Evolutionary conservation across 2,888 invertebrate genomes (phyloP), one percentile per base, ranked within the genome.

Genomic region (Nesidiocoris tenuis): DNA sequence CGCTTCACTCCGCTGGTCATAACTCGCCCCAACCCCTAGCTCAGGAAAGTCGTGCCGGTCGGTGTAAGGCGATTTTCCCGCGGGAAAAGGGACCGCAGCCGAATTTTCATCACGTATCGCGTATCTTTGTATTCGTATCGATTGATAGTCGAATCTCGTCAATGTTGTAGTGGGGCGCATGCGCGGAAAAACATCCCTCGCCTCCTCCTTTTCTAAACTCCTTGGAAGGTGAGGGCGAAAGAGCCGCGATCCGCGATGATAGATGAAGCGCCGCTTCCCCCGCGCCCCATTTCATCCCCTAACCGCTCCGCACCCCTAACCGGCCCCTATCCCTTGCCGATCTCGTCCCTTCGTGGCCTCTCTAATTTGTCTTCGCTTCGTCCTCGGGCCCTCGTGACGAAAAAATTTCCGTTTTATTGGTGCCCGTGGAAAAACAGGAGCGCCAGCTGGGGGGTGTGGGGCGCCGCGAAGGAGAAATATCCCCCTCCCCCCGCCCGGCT

Each of bases 361-460:
- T 19, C 59, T 59, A 59, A 59, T 59, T 59, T 59, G 19, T 59
- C 59, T 59, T 59, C 59, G n/a, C 59, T 59, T 59, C 39, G 39
- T 39, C 39, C 39, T 39, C 39, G 39, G 39, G 39, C 39, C 5
- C 59, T 59, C 19, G 59, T 59, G 59, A 59, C 59, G 59, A 59
- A 59, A 59, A 39, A 59, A 18, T 59, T 59, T 59, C 19, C 59
- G 59, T 59, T 59, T 59, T 59, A 59, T 59, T 59, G 59, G 59
- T 19, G 59, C 17, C n/a, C 9, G 3, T 39, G 39, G 39, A 39
- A 39, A 39, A 39, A 39, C 39, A 39, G 39, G 39, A 39, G 39
- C 39, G 39, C 39, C 39, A 12, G 39, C 39, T 39, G 39, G 39
- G 12, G 12, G 5, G 39, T 3, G 3, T 39, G 39, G 5, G 39